These are phyloP conservation scores for Steromphala cineraria DNA, from an alignment of 2,888 invertebrate species.

Conservation along the genomic window DNA sequence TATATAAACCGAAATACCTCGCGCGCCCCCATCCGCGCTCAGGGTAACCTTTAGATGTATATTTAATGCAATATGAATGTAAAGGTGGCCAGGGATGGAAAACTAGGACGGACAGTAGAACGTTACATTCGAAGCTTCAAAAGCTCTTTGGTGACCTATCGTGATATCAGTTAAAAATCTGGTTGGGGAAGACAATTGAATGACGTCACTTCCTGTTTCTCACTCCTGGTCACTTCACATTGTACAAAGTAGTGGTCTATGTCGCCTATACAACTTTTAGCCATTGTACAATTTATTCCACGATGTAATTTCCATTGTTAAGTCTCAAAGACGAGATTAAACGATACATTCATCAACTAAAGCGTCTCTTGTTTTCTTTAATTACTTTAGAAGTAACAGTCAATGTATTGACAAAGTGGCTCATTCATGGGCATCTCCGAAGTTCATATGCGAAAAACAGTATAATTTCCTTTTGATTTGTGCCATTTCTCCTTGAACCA, in stretches of 20 bases:
- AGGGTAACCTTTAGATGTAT: slow-evolving; percentile 9
- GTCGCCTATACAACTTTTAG: slow-evolving; percentile 23
- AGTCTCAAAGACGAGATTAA: slow-evolving; percentile 26
- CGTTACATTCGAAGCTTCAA: background rate
- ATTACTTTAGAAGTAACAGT: background rate
- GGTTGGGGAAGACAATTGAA: background rate
- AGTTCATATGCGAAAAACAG: too few relatives aligned
- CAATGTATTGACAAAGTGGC: too few relatives aligned
- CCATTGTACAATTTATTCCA: slow-evolving; percentile 27
- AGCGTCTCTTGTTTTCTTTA: background rate
- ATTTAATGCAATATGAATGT: slow-evolving; percentile 24
- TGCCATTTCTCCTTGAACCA: too few relatives aligned
- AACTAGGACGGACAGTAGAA: background rate
- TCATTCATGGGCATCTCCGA: too few relatives aligned
- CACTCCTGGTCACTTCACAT: background rate
- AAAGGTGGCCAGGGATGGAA: background rate
- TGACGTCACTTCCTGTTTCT: slow-evolving; percentile 15
- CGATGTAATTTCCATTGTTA: slow-evolving; percentile 24
- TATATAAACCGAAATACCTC: slow-evolving; percentile 19
- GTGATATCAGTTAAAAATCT: background rate
- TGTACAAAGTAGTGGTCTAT: slow-evolving; percentile 20
- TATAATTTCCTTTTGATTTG: too few relatives aligned
- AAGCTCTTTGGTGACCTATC: background rate
- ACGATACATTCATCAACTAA: background rate
- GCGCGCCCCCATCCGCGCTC: background rate